Percentiles rank a stretch among this genome's conserved stretches.
phyloP scores from a whole-genome alignment of 2,797 vertebrate genomes.

The Loris lydekkerianus region DNA sequence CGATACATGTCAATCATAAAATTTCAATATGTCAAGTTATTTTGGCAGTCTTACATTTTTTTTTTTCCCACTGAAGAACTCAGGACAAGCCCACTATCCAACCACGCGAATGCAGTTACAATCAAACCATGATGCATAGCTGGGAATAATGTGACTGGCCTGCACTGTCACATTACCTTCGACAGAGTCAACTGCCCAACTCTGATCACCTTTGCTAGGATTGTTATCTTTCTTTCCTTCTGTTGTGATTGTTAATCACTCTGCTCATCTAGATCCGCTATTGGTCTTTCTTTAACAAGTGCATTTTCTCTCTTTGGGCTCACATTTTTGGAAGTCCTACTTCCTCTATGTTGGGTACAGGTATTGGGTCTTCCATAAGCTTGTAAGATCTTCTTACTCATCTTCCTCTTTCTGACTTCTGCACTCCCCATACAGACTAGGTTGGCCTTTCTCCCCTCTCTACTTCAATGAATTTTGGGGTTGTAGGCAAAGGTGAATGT shows the following conservation, averaged over 20 bases:
- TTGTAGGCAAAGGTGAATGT: too few relatives aligned
- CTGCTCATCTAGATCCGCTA: too few relatives aligned
- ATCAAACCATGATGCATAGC: conserved; percentile 98
- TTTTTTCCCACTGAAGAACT: too few relatives aligned
- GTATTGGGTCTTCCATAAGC: conserved; percentile 97
- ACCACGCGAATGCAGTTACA: conserved; percentile 92
- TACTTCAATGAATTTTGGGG: too few relatives aligned
- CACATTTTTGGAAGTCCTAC: conserved; percentile 90
- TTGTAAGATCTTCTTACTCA: conserved; percentile 96
- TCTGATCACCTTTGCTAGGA: conserved; percentile 93
- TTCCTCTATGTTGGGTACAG: conserved; percentile 97
- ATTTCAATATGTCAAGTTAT: conserved; percentile 96
- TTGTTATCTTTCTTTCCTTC: conserved; percentile 95
- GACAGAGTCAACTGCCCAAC: conserved; percentile 92
- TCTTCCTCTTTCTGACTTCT: conserved; percentile 96
- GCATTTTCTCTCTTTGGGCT: too few relatives aligned
- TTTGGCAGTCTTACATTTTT: too few relatives aligned
- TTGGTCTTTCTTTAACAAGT: too few relatives aligned
- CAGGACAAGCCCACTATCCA: too few relatives aligned
- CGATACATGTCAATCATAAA: conserved; percentile 99
- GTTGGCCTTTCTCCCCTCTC: conserved; percentile 86
- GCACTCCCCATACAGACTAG: conserved; percentile 94
- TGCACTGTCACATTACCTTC: conserved; percentile 98
- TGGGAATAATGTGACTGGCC: conserved; percentile 99
- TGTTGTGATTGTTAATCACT: too few relatives aligned